Percentiles rank a stretch among this genome's conserved stretches.
These are phyloP conservation scores for Amphimallon solstitiale DNA, from an alignment of 2,888 invertebrate species.

Conservation along the genomic window DNA sequence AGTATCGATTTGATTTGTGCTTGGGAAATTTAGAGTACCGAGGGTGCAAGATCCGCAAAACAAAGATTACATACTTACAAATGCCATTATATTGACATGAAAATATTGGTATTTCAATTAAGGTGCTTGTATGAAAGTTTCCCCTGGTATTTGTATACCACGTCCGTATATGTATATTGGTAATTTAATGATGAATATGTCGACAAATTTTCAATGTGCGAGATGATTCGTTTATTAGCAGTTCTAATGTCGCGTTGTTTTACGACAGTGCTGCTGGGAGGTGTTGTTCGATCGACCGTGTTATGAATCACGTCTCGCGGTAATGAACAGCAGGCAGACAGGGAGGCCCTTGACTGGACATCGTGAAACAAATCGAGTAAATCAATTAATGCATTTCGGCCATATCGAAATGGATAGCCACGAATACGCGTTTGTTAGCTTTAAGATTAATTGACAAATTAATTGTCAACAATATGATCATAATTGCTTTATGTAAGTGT, in stretches of 20 bases:
- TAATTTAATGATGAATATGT: background rate
- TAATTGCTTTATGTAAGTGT: background rate
- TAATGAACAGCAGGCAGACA: constrained; percentile 4
- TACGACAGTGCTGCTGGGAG: constrained; percentile 41
- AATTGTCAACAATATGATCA: constrained; percentile 10
- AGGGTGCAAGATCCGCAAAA: no score
- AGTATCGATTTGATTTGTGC: no score
- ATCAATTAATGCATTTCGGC: constrained; percentile 21
- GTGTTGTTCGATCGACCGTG: constrained; percentile 30
- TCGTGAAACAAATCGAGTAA: constrained; percentile 21
- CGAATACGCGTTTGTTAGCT: constrained; percentile 12
- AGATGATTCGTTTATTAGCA: constrained; percentile 48
- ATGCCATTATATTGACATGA: no score
- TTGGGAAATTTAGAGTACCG: no score
- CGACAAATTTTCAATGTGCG: constrained; percentile 27
- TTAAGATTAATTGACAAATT: constrained; percentile 19
- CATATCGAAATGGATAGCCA: constrained; percentile 19
- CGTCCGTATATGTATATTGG: no score
- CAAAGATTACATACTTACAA: no score
- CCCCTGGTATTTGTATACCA: no score
- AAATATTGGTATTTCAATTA: no score
- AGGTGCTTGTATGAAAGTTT: no score
- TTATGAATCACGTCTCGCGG: constrained; percentile 28
- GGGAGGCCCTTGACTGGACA: no score
- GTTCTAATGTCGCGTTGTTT: constrained; percentile 44